Conservation (phyloP, 2,888 invertebrate species). For the Electrophaes corylata region DNA sequence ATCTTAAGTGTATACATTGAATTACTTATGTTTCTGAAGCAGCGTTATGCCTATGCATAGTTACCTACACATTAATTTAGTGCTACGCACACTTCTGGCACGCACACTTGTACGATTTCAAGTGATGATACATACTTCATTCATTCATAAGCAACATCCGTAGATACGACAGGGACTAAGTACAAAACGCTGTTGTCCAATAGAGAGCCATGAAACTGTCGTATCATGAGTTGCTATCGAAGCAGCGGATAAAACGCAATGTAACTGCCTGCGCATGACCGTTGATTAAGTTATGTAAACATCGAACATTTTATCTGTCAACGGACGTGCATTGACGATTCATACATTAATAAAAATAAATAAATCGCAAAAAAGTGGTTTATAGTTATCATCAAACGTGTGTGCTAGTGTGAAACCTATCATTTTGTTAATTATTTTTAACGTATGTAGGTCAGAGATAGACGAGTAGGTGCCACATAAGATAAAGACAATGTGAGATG, state of each 20-base stretch:
- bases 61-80: constrained; percentile 56
- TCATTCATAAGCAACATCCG: constrained; percentile 75
- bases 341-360: constrained; percentile 69
- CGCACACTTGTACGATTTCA: constrained; percentile 58
- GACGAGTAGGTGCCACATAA: constrained; percentile 31
- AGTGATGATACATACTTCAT: constrained; percentile 77
- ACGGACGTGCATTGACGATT: constrained; percentile 74
- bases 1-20: constrained; percentile 15
- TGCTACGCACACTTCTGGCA: constrained; percentile 46
- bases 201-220: constrained; percentile 64
- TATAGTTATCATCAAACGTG: constrained; percentile 26
- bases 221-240: constrained; percentile 55
- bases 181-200: constrained; percentile 53
- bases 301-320: constrained; percentile 82
- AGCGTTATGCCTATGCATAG: constrained; percentile 34
- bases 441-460: constrained; percentile 38
- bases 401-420: constrained; percentile 35
- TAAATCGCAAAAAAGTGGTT: constrained; percentile 53
- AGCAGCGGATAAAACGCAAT: constrained; percentile 46
- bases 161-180: constrained; percentile 65
- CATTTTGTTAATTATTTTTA: constrained; percentile 38
- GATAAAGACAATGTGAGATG: constrained; percentile 35
- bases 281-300: constrained; percentile 82
- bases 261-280: constrained; percentile 65
- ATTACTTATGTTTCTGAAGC: constrained; percentile 12